Evolutionary conservation across 2,888 invertebrate species (phyloP).

Genomic region (Tetrapedia diversipes): DNA sequence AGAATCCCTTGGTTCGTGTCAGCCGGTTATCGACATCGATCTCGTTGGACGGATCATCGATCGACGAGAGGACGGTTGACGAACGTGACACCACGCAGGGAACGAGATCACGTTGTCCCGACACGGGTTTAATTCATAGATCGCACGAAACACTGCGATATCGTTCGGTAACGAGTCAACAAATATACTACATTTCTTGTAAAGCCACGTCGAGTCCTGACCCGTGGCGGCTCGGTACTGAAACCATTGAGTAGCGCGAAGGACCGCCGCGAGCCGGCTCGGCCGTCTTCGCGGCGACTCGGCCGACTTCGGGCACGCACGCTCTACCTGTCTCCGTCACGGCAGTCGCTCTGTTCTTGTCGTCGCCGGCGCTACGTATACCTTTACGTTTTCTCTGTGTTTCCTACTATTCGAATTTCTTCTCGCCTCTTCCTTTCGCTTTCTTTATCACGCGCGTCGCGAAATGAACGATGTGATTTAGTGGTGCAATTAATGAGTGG

Average conservation of each 20-base stretch:
- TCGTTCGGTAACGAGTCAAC: slow-evolving; percentile 19
- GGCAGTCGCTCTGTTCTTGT: slow-evolving; percentile 10
- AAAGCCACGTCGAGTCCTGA: slow-evolving; percentile 78
- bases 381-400: slow-evolving; percentile 35
- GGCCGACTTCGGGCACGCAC: slow-evolving; percentile 67
- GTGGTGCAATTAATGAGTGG: slow-evolving; percentile 76
- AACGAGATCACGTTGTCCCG: neutral
- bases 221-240: slow-evolving; percentile 81
- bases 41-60: slow-evolving; percentile 11
- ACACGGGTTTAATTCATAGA: slow-evolving; percentile 58
- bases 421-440: slow-evolving; percentile 32
- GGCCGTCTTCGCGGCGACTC: slow-evolving; percentile 65
- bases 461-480: slow-evolving; percentile 76
- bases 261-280: slow-evolving; percentile 73
- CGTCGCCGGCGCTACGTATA: slow-evolving; percentile 23
- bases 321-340: slow-evolving; percentile 34
- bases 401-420: slow-evolving; percentile 18
- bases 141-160: slow-evolving; percentile 30
- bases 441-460: slow-evolving; percentile 28
- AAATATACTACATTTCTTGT: slow-evolving; percentile 21
- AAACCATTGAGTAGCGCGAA: slow-evolving; percentile 77
- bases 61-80: neutral
- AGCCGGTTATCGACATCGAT: neutral
- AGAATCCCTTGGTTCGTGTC: neutral
- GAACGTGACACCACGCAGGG: neutral